Base-by-base conservation (phyloP, 2,113 vertebrate species). In the Holacanthus passer region DNA sequence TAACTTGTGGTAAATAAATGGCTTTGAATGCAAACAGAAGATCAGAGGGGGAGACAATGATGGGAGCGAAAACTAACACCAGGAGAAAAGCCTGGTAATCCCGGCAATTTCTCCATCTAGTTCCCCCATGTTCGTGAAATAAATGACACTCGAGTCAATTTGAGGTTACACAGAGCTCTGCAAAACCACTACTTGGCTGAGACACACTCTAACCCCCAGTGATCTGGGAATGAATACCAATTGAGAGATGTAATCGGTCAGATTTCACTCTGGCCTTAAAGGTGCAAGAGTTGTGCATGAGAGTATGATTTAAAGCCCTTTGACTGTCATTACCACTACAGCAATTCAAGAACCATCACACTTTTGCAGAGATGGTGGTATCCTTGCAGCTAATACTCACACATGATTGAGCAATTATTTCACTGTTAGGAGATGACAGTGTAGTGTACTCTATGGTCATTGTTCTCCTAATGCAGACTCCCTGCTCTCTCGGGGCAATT, bases 401-500 rank as follows among this genome's bases (percentile, higher is more conserved):
- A 39, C 84, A 62, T 71, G 86, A 86, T 53, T 65, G 72, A 71
- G 53, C 69, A 68, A 82, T 91, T 82, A 82, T 64, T 82, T 68
- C 60, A 80, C 66, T 77, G 73, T 88, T 67, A 77, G 77, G 59
- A 81, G 64, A 82, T 70, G 72, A 81, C 72, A 87, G 64, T 24
- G 48, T 74, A 68, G 73, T 87, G 74, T 48, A 66, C 65, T 77
- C 77, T 72, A 14, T 56, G 66, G 58, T 71, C 86, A 88, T 77
- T 84, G 79, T 85, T 85, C 73, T 80, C 66, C 79, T 56, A 55
- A 37, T 64, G 48, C 39, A 60, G 72, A 66, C 78, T 86, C 56
- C 67, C 14, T 35, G n/a, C 71, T 87, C 68, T 84, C 88, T 67
- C 55, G 76, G 65, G 81, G 71, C 79, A 87, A 92, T 91, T 91